Base-by-base conservation (phyloP, 1,140 invertebrate genomes). In the Grapholita molesta region DNA sequence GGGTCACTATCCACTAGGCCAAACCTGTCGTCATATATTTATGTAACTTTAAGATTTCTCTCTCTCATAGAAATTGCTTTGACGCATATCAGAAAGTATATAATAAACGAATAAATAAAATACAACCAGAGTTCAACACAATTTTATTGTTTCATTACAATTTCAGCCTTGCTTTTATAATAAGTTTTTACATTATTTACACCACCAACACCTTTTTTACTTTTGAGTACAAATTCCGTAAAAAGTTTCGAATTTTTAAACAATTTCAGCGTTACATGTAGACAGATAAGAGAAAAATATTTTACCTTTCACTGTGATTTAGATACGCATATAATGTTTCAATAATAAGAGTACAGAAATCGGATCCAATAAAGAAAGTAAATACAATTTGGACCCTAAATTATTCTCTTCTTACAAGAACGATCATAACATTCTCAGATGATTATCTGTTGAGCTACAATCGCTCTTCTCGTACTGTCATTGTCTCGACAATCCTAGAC, bases 401-500 rank as follows among this genome's bases (percentile, higher is more conserved):
- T 67, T 69, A 70, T 75, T 66, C 65, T 38, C 68, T 68, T 15
- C 28, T 82, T 81, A 84, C 73, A 90, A 84, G 71, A 90, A 89
- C 80, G 83, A 92, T 92, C 92, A 92, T 92, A 92, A 92, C 90
- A 92, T 92, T 75, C 90, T 86, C 28, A 92, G 76, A 69, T 88
- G 84, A 77, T 88, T 90, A 73, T 92, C 90, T 75, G 86, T 84
- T 6, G 88, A 85, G 83, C 88, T 91, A 78, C 89, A 89, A 82
- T 92, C 90, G 85, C 89, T 90, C 80, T 91, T 92, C 78, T 88
- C 89, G 83, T 92, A 91, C 70, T 92, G 90, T 92, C 92, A 92
- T 92, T 92, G 90, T 32, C 82, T 78, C 5, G 87, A 87, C 3
- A 92, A 72, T 1, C 95, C 95, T 66, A 95, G 80, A 69, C 91